Evolutionary conservation across 2,888 invertebrate genomes (phyloP).

Genomic region (Cheiracanthium punctorium): DNA sequence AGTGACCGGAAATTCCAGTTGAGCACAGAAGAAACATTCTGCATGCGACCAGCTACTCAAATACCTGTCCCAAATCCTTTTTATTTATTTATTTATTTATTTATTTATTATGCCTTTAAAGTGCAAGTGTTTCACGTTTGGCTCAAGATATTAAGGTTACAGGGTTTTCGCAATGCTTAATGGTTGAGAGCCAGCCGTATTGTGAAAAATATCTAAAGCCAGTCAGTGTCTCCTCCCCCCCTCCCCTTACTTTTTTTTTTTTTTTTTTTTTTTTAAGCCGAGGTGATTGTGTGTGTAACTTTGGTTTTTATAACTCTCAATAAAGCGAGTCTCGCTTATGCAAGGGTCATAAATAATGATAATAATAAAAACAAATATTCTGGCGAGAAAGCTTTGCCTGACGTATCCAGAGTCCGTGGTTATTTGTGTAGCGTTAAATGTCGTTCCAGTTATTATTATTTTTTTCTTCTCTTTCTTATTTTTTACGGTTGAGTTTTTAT

Average conservation of each 20-base stretch:
- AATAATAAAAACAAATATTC: neutral
- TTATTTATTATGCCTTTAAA: too few relatives aligned
- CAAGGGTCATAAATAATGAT: neutral
- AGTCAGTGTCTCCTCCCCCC: neutral
- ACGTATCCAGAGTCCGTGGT: neutral
- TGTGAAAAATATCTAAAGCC: constrained; percentile 25
- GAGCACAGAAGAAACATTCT: constrained; percentile 26
- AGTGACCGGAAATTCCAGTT: constrained; percentile 48
- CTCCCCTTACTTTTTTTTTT: too few relatives aligned
- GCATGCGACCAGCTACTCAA: constrained; percentile 34
- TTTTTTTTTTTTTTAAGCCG: constrained; percentile 20
- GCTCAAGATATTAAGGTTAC: constrained; percentile 46
- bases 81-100: too few relatives aligned
- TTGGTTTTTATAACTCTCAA: constrained; percentile 20
- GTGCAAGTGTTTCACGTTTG: constrained; percentile 50
- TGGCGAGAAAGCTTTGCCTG: neutral
- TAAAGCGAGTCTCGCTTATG: constrained; percentile 33
- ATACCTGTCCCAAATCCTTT: constrained; percentile 50
- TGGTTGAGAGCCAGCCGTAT: constrained; percentile 21
- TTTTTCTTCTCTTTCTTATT: too few relatives aligned
- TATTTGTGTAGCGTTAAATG: neutral
- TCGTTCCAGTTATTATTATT: neutral
- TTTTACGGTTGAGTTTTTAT: too few relatives aligned
- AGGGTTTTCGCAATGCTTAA: constrained; percentile 45
- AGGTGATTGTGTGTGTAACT: constrained; percentile 21